Conservation (phyloP, 1,140 invertebrate species). For the Aphis gossypii region DNA sequence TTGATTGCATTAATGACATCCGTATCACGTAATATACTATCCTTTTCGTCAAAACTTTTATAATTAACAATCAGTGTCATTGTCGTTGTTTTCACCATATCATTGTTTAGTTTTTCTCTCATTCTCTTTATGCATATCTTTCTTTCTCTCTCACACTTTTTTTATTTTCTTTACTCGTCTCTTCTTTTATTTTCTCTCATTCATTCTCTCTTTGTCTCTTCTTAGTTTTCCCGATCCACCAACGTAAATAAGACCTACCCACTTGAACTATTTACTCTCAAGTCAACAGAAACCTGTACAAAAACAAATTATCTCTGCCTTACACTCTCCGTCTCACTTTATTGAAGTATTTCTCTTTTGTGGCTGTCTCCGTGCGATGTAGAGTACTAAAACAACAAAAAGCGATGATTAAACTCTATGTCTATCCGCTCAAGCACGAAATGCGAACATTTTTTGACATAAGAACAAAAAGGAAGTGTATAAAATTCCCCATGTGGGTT, state of each 20-base stretch:
- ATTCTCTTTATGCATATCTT: background rate
- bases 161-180: background rate
- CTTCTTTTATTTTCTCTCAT: background rate
- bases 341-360: conserved; percentile 28
- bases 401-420: conserved; percentile 15
- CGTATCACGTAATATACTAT: background rate
- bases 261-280: conserved; percentile 30
- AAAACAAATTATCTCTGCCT: conserved; percentile 47
- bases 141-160: background rate
- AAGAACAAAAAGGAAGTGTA: background rate
- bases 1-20: conserved; percentile 35
- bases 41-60: conserved; percentile 33
- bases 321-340: background rate
- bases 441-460: conserved; percentile 12
- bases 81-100: background rate
- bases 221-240: background rate
- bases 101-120: background rate
- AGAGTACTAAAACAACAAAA: background rate
- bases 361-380: background rate
- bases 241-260: background rate
- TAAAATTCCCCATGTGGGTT: background rate
- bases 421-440: background rate
- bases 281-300: background rate
- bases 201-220: background rate
- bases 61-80: conserved; percentile 35